Conservation (phyloP, 2,888 invertebrate species). For the Catocala nupta region DNA sequence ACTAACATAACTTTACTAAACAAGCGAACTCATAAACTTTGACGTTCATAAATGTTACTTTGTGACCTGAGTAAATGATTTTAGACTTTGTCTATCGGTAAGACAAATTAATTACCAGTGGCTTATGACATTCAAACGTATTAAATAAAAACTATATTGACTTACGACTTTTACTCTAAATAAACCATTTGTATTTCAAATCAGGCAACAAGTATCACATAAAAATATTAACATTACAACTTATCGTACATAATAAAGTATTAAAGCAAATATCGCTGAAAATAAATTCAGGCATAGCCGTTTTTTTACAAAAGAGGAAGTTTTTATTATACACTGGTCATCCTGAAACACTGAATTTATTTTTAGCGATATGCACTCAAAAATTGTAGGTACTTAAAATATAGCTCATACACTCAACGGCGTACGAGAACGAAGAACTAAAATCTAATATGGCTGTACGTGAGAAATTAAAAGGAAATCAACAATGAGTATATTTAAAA, state of each 20-base stretch:
- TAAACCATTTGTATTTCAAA: no score
- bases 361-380: conserved; percentile 3
- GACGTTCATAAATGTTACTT: no score
- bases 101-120: no score
- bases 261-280: background rate
- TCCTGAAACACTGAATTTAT: conserved; percentile 5
- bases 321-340: conserved; percentile 12
- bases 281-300: conserved; percentile 1
- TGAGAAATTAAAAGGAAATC: conserved; percentile 58
- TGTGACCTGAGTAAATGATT: no score
- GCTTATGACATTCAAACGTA: no score
- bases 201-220: no score
- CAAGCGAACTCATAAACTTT: no score
- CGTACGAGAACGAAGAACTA: conserved; percentile 42
- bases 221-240: no score
- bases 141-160: no score
- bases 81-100: no score
- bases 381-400: background rate
- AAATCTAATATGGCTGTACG: conserved; percentile 80
- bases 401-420: conserved; percentile 9
- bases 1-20: no score
- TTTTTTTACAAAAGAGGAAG: conserved; percentile 12
- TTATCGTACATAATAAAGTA: background rate
- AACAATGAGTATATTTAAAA: conserved; percentile 71
- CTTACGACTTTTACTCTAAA: no score